Base-by-base conservation (phyloP, 2,113 vertebrate species). In the Oenanthe melanoleuca region DNA sequence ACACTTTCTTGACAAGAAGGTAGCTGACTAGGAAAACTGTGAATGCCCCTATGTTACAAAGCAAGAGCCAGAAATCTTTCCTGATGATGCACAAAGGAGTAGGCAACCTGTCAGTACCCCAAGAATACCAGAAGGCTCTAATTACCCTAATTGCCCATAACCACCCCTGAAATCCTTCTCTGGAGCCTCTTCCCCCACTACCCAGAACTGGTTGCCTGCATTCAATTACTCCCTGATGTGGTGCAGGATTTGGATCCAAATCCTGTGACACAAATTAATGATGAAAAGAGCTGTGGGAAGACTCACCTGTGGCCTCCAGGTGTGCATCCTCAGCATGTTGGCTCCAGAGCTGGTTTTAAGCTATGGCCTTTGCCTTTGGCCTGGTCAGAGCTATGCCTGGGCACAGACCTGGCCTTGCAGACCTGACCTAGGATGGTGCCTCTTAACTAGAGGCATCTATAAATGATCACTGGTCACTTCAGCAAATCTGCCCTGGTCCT, bases 11-110 rank as follows among this genome's bases (percentile, higher is more conserved):
- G 38, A 57, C 44, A 40, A 86, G n/a, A 45, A 75, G 50, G 37
- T 49, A n/a, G 37, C 14, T 2, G 2, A 57, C n/a, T 12, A 57
- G 24, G 45, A 89, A 93, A 87, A 59, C 17, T 10, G 53, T 49
- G 29, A 69, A 66, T 0, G 0, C 10, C 69, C 25, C 3, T 5
- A 38, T 5, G 9, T n/a, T 45, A 70, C 1, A 21, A 75, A 72
- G 50, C 28, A 84, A 84, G 55, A 80, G 31, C 8, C 47, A 91
- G 60, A 78, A 84, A n/a, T 49, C 25, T 66, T 70, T 53, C 44
- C 10, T 52, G 37, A 25, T 22, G 17, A 33, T 49, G 28, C 13
- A 34, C 14, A 65, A 80, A 4, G 16, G 20, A 69, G 25, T 12
- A n/a, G 31, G 47, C 34, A 31, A 61, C 14, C n/a, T 45, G 40